A percentile compares a stretch with the other conserved stretches of the same genome.
Conservation (phyloP, 2,797 vertebrate species). For the Acropternis orthonyx region DNA sequence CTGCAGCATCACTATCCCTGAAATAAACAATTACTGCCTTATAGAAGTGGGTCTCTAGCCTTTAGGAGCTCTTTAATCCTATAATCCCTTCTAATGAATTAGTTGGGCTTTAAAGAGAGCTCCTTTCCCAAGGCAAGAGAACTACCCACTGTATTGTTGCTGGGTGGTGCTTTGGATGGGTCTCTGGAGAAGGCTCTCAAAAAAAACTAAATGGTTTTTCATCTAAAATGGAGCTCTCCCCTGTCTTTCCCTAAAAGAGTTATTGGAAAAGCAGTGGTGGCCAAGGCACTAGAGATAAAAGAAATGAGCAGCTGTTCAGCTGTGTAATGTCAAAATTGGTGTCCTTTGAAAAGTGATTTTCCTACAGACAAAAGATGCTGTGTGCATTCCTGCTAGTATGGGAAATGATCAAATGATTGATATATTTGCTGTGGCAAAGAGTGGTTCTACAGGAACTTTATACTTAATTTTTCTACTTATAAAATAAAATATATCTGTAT, state of each 20-base stretch:
- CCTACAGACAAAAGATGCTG: not conserved
- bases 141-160: not conserved
- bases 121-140: not conserved
- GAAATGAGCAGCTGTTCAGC: not conserved
- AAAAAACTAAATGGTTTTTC: not conserved
- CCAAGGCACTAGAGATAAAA: not conserved
- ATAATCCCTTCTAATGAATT: not conserved
- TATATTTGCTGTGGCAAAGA: slow-evolving; percentile 17
- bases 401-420: not conserved
- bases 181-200: not conserved
- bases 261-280: not conserved
- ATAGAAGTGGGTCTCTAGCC: slow-evolving; percentile 2
- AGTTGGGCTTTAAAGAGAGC: slow-evolving; percentile 10
- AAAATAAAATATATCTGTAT: slow-evolving; percentile 2
- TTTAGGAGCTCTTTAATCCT: slow-evolving; percentile 40
- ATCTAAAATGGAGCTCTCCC: not conserved
- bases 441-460: slow-evolving; percentile 25
- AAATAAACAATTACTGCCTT: slow-evolving; percentile 39
- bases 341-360: not conserved
- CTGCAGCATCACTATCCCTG: not conserved
- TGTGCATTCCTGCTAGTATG: not conserved
- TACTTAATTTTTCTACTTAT: slow-evolving; percentile 16
- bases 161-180: not conserved
- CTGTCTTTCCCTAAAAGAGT: not conserved
- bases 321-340: not conserved